A percentile compares a stretch with the other conserved stretches of the same genome.
Evolutionary conservation across 2,797 vertebrate genomes (phyloP).

Genomic region (Melanotaenia maccullochi): DNA sequence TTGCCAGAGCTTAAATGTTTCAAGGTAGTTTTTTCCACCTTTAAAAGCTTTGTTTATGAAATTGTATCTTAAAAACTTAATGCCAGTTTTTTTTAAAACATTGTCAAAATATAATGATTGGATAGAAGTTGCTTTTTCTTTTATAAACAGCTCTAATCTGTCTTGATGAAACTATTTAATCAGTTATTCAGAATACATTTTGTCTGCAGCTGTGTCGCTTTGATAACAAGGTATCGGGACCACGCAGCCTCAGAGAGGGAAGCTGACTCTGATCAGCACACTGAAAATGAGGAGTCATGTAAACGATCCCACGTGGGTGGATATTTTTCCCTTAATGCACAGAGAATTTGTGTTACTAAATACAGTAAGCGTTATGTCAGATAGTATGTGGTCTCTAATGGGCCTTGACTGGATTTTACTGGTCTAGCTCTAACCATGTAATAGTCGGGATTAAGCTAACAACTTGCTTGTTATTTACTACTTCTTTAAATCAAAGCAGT

Average conservation of each 20-base stretch:
- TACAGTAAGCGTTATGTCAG: constrained; percentile 11
- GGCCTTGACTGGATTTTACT: not conserved
- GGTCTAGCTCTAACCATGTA: not conserved
- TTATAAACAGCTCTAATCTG: constrained; percentile 38
- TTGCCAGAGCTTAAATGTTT: constrained; percentile 22
- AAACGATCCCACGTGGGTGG: constrained; percentile 36
- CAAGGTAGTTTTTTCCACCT: constrained; percentile 6
- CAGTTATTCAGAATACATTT: constrained; percentile 14
- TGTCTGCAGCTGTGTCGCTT: constrained; percentile 40
- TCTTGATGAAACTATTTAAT: constrained; percentile 38
- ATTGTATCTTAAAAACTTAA: constrained; percentile 9
- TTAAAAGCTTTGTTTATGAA: constrained; percentile 17
- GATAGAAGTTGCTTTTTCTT: constrained; percentile 18
- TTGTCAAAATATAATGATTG: not conserved
- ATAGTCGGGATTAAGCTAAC: not conserved
- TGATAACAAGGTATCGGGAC: constrained; percentile 40
- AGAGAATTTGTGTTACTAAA: not conserved
- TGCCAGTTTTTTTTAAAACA: constrained; percentile 12
- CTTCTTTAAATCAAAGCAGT: not conserved
- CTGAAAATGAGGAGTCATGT: constrained; percentile 36
- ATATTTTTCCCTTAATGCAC: constrained; percentile 14
- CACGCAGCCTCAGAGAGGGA: constrained; percentile 18
- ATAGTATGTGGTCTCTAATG: not conserved
- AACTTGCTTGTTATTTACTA: not conserved
- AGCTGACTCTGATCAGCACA: constrained; percentile 30